A percentile compares a stretch with the other conserved stretches of the same genome.
phyloP scores from a whole-genome alignment of 37 sponge, comb jelly and placozoan genomes.

The Halisarca cf. caerulea region DNA sequence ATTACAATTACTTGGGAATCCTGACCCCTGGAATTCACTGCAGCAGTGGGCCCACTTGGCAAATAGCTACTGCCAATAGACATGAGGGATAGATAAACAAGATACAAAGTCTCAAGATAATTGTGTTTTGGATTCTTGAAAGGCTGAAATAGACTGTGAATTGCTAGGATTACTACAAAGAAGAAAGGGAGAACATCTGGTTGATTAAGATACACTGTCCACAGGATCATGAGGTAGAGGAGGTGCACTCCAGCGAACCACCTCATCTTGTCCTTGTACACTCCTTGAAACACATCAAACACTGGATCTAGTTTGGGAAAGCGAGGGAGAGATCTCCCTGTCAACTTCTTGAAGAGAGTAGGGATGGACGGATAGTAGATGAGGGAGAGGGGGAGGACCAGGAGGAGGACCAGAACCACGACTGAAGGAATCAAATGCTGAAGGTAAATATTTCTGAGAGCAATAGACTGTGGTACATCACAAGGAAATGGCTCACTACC shows the following conservation, averaged over 20 bases:
- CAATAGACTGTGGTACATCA: background rate
- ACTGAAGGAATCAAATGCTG: background rate
- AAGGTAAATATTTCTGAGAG: background rate
- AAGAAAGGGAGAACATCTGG: background rate
- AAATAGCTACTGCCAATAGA: background rate
- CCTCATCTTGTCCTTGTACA: background rate
- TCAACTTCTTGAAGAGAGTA: background rate
- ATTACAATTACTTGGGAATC: too few relatives aligned
- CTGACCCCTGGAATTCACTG: too few relatives aligned
- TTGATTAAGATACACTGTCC: background rate
- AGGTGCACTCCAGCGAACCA: background rate
- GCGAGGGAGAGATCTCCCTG: background rate
- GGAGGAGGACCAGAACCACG: too few relatives aligned
- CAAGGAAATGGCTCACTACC: too few relatives aligned
- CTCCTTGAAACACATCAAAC: conserved; percentile 18
- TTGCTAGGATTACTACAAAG: too few relatives aligned
- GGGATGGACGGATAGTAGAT: background rate
- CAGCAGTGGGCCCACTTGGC: too few relatives aligned
- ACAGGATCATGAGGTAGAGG: background rate
- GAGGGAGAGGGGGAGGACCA: background rate
- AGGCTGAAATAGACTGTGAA: background rate
- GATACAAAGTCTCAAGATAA: background rate
- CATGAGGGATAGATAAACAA: background rate
- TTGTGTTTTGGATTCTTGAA: background rate
- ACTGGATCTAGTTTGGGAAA: background rate